phyloP scores from a whole-genome alignment of 2,113 vertebrate genomes.

The Burhinus oedicnemus region DNA sequence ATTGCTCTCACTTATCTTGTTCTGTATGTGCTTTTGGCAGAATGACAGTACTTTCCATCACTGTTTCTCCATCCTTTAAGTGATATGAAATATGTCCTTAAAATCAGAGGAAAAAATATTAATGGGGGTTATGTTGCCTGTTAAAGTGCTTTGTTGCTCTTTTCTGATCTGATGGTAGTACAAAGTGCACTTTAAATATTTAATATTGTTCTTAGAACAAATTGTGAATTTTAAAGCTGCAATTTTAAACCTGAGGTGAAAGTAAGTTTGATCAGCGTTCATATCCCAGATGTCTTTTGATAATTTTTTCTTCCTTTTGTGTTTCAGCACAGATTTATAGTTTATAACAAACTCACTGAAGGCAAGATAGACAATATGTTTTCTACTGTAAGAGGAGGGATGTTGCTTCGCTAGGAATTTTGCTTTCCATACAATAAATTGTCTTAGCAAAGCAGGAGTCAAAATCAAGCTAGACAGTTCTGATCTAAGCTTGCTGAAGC shows the following conservation, averaged over 20 bases:
- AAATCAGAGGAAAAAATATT: conserved; percentile 34
- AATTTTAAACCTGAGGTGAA: not conserved
- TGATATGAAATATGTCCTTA: conserved; percentile 30
- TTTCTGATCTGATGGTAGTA: not conserved
- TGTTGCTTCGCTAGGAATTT: not conserved
- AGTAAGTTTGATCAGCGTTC: not conserved
- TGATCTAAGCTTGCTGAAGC: not conserved
- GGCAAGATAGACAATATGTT: not conserved
- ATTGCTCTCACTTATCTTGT: conserved; percentile 68
- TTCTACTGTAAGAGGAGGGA: not conserved
- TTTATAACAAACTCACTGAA: not conserved
- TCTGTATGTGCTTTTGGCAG: conserved; percentile 52
- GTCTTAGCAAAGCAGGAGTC: not conserved
- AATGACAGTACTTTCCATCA: conserved; percentile 56
- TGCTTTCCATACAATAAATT: not conserved
- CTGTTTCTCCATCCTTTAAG: conserved; percentile 1
- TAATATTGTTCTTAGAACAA: not conserved
- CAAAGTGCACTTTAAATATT: conserved; percentile 24
- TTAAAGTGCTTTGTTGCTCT: conserved; percentile 18
- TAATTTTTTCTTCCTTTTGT: not conserved
- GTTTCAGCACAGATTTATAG: not conserved
- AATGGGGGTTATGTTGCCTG: not conserved
- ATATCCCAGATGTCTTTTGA: not conserved
- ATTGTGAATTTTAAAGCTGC: conserved; percentile 5
- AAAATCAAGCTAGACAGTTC: not conserved